Conservation (phyloP, 64 coral and sea anemone species). For the Stylophora pistillata region DNA sequence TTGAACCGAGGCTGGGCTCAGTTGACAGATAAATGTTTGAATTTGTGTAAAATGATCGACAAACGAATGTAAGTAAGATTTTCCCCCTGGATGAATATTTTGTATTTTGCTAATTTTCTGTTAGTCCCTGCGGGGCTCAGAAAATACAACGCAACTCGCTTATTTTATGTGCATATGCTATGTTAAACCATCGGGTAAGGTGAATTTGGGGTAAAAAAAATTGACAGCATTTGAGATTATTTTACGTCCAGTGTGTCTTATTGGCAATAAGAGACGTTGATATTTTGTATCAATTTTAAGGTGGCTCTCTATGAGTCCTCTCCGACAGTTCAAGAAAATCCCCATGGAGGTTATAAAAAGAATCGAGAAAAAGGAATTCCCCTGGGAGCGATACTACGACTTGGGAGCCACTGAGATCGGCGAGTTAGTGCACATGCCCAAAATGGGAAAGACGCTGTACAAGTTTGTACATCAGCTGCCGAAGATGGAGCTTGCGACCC, state of each 20-base stretch:
- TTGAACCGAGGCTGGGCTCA: conserved; percentile 98
- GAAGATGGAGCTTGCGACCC: conserved; percentile 97
- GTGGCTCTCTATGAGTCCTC: conserved; percentile 99
- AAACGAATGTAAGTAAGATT: conserved; percentile 90
- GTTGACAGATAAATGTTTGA: conserved; percentile 85
- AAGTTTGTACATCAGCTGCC: conserved; percentile 99
- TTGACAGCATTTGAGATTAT: no score
- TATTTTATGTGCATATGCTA: no score
- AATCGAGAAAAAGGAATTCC: conserved; percentile 99
- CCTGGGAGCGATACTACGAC: conserved; percentile 98
- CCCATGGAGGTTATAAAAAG: conserved; percentile 98
- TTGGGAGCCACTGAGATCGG: conserved; percentile 96
- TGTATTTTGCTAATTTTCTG: background rate
- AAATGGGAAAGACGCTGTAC: conserved; percentile 96
- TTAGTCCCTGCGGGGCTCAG: no score
- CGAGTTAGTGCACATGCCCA: conserved; percentile 98
- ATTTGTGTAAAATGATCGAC: conserved; percentile 97
- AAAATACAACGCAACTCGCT: no score
- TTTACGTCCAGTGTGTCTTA: background rate
- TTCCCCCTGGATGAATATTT: background rate
- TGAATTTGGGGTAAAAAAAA: no score
- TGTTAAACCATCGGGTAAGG: no score
- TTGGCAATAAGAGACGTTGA: background rate
- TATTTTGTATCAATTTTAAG: conserved; percentile 16
- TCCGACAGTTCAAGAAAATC: conserved; percentile 98